A percentile compares a stretch with the other conserved stretches of the same genome.
phyloP scores from a whole-genome alignment of 2,797 vertebrate species.

The Acrocephalus scirpaceus region DNA sequence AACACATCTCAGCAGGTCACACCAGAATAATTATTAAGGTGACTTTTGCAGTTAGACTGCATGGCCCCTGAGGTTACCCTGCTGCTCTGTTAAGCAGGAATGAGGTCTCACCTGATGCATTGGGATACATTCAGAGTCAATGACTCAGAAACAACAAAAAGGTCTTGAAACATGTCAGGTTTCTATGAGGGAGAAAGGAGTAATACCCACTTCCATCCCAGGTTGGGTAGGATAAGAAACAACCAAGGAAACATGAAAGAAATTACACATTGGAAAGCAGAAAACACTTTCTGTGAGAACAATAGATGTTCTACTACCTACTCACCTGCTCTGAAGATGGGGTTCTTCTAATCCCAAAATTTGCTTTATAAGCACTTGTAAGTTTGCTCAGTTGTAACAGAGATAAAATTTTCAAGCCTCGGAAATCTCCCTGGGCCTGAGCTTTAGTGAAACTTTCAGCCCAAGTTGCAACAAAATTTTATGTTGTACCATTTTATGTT shows the following conservation, averaged over 20 bases:
- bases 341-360: neutral
- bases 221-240: neutral
- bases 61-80: neutral
- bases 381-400: neutral
- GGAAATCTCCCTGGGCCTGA: neutral
- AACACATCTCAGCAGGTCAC: neutral
- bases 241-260: neutral
- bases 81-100: neutral
- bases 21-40: neutral
- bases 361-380: neutral
- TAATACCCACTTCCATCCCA: neutral
- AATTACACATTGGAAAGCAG: neutral
- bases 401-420: neutral
- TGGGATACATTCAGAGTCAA: neutral
- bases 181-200: neutral
- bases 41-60: neutral
- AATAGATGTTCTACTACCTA: neutral
- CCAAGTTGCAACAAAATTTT: neutral
- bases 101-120: neutral
- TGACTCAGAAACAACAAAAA: neutral
- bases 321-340: neutral
- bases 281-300: neutral
- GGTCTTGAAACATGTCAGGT: neutral
- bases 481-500: neutral
- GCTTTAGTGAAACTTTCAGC: neutral